Percentiles rank a stretch among this genome's conserved stretches.
Conservation (phyloP, 1,140 invertebrate species). For the Magallana angulata region DNA sequence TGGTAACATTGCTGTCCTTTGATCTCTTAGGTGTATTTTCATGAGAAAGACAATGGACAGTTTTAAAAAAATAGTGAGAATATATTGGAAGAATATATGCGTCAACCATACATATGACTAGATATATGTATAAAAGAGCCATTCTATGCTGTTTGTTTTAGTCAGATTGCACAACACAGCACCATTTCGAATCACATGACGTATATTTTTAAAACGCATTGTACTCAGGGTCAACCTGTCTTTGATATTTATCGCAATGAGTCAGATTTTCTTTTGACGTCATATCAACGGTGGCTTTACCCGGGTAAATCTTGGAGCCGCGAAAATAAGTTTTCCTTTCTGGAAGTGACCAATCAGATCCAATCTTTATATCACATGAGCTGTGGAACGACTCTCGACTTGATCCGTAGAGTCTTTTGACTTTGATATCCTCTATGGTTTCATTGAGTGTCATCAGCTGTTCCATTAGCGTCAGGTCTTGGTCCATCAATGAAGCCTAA, state of each 20-base stretch:
- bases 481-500: constrained; percentile 74
- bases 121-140: neutral
- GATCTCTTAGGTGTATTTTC: neutral
- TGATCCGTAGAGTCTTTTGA: constrained; percentile 60
- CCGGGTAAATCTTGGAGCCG: neutral
- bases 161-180: neutral
- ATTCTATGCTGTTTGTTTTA: neutral
- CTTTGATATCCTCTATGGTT: constrained; percentile 73
- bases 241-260: neutral
- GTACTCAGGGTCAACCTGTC: neutral
- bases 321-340: neutral
- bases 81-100: neutral
- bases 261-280: neutral
- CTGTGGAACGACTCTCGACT: constrained; percentile 55
- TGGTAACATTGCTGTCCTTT: neutral
- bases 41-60: neutral
- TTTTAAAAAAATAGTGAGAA: neutral
- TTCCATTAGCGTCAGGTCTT: constrained; percentile 73
- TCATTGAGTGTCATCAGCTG: constrained; percentile 73
- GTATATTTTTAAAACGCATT: neutral
- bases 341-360: constrained; percentile 32
- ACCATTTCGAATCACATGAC: neutral
- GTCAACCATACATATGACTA: neutral
- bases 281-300: neutral
- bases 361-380: constrained; percentile 57